Evolutionary conservation across 2,797 vertebrate species (phyloP).

Genomic region (Serranus cabrilla): DNA sequence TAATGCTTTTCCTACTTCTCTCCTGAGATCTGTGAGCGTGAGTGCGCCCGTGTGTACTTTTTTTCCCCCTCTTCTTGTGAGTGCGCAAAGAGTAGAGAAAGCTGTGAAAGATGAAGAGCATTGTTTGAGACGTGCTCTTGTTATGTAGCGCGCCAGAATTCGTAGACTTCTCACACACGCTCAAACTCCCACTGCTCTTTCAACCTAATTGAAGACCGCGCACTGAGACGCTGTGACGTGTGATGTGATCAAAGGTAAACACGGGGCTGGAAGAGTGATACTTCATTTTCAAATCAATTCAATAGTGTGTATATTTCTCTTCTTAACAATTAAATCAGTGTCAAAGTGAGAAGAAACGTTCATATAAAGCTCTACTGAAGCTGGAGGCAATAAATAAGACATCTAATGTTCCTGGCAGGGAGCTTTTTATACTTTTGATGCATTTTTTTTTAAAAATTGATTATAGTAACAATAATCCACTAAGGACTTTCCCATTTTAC

Average conservation of each 20-base stretch:
- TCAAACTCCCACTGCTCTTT: constrained; percentile 64
- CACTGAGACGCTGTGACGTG: constrained; percentile 28
- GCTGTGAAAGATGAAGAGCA: constrained; percentile 69
- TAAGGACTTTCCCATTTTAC: background rate
- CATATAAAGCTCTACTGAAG: constrained; percentile 14
- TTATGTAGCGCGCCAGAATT: constrained; percentile 51
- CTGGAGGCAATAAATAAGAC: constrained; percentile 39
- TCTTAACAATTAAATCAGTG: constrained; percentile 50
- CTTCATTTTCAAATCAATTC: constrained; percentile 45
- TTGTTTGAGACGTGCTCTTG: constrained; percentile 73
- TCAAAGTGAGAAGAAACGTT: constrained; percentile 4
- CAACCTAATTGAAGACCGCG: constrained; percentile 63
- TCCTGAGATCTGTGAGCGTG: constrained; percentile 63
- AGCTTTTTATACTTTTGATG: constrained; percentile 28
- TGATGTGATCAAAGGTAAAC: constrained; percentile 65
- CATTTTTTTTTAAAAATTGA: constrained; percentile 7
- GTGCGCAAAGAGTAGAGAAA: constrained; percentile 45
- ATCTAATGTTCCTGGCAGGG: constrained; percentile 2
- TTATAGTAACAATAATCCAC: constrained; percentile 10
- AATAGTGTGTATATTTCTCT: constrained; percentile 41
- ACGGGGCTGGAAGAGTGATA: background rate
- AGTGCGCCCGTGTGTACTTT: constrained; percentile 18
- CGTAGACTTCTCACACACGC: constrained; percentile 39
- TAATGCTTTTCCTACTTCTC: constrained; percentile 75
- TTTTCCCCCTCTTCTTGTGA: constrained; percentile 11